Evolutionary conservation across 2,888 invertebrate species (phyloP).

Genomic region (Ophioninae sp.): DNA sequence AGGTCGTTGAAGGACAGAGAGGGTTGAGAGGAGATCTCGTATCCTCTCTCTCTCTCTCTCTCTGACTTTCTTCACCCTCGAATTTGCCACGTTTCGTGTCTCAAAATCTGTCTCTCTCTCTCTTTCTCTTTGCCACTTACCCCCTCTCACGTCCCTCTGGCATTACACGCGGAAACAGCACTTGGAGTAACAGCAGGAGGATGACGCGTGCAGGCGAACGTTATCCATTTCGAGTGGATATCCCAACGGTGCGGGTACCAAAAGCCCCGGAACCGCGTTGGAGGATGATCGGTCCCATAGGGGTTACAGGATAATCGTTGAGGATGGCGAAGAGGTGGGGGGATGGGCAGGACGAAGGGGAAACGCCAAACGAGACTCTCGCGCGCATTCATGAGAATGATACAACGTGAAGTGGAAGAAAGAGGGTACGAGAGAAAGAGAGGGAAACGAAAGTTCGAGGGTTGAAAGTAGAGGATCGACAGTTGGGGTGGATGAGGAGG

Average conservation of each 20-base stretch:
- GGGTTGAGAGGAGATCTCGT: not conserved
- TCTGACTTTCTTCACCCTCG: not conserved
- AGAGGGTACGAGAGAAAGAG: not conserved
- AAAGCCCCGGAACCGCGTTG: constrained; percentile 60
- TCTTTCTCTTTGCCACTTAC: not conserved
- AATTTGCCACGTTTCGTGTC: not conserved
- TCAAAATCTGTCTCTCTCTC: not conserved
- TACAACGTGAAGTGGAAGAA: constrained; percentile 21
- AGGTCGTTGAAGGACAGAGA: not conserved
- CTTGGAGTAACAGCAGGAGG: constrained; percentile 31
- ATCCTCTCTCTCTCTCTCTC: not conserved
- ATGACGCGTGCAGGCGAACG: constrained; percentile 46
- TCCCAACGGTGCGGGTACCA: constrained; percentile 64
- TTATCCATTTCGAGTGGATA: constrained; percentile 67
- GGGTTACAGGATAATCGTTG: constrained; percentile 39
- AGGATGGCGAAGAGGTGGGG: not conserved
- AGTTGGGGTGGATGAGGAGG: not conserved
- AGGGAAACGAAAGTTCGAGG: constrained; percentile 10
- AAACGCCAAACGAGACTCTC: constrained; percentile 66
- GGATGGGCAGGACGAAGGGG: constrained; percentile 39
- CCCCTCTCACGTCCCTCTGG: not conserved
- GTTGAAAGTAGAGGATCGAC: constrained; percentile 16
- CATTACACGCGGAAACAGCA: not conserved
- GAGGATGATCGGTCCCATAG: constrained; percentile 64
- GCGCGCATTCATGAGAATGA: constrained; percentile 38